phyloP scores from a whole-genome alignment of 2,888 invertebrate genomes.

The Serripes groenlandicus region DNA sequence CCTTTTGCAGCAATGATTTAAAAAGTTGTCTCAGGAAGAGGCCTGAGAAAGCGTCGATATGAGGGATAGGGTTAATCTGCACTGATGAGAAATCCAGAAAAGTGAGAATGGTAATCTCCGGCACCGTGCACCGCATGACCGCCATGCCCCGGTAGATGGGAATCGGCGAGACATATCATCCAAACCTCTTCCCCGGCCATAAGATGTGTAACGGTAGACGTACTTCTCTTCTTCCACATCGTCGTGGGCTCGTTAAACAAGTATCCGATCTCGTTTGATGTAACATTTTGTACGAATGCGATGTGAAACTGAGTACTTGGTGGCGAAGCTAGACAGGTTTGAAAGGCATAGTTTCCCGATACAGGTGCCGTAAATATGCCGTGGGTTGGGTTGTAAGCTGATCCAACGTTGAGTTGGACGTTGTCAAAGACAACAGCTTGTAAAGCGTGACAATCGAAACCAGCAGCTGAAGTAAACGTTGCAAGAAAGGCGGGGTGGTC shows the following conservation, averaged over 20 bases:
- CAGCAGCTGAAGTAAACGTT: constrained; percentile 8
- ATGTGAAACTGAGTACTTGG: constrained; percentile 23
- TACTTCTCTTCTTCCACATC: constrained; percentile 43
- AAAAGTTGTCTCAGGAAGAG: too few species aligned
- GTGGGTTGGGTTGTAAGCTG: constrained; percentile 41
- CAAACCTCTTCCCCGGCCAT: constrained; percentile 46
- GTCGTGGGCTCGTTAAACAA: constrained; percentile 35
- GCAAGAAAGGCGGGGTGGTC: constrained; percentile 52
- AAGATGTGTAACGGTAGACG: constrained; percentile 41
- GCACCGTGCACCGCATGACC: constrained; percentile 48
- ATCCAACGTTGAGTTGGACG: constrained; percentile 40
- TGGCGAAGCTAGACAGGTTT: constrained; percentile 24
- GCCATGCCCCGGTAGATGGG: constrained; percentile 37
- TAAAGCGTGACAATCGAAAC: constrained; percentile 30
- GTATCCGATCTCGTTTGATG: constrained; percentile 47
- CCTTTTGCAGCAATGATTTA: too few species aligned
- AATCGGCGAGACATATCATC: constrained; percentile 55
- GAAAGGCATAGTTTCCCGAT: constrained; percentile 46
- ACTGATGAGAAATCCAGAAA: constrained; percentile 49
- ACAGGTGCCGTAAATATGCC: constrained; percentile 51
- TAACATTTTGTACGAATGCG: constrained; percentile 38
- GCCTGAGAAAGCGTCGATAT: too few species aligned
- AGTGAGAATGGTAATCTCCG: constrained; percentile 52
- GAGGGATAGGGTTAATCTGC: constrained; percentile 24
- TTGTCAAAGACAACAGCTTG: constrained; percentile 55